Base-by-base conservation (phyloP, 1,140 invertebrate species). In the Bacillus rossius region DNA sequence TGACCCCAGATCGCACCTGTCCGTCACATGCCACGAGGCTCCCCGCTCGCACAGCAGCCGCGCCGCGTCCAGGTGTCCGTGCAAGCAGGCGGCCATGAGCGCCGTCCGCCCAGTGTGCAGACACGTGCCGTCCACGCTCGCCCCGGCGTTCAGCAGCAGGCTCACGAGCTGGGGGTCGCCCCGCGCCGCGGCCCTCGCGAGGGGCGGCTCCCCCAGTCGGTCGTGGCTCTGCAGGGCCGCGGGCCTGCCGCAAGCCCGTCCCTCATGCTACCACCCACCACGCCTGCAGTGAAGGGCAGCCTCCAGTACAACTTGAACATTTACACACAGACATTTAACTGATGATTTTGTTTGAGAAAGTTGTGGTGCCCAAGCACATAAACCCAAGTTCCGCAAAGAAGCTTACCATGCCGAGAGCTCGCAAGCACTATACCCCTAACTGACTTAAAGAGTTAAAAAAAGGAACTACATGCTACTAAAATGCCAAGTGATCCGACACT, bases 161-260 rank as follows among this genome's bases (percentile, higher is more conserved):
- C 59, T 58, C 1, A 77, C 71, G 61, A 77, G 65, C 23, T 68
- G 62, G 16, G 71, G 68, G 62, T 78, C 74, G 4, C 71, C 73
- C 3, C 69, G 65, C 19, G 75, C 66, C 22, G 71, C 71, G 0
- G 75, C 71, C 8, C 68, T 50, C 61, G 72, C 77, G 2, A 79
- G 55, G 4, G 75, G 71, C 1, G 75, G 75, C n/a, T 69, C 55
- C 0, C 75, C 69, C 20, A 55, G 56, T 3, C 55, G 19, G 0
- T 42, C 62, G 0, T 61, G 62, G 55, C 67, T 63, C 55, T 68
- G 61, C 10, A 69, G 37, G 29, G 64, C 47, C 38, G 65, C 51
- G 22, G 62, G 48, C 13, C 59, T 55, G 1, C 66, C 65, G 19
- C 1, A 48, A 55, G 49, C 20, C 5, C 42, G 48, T 14, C 8